phyloP scores from a whole-genome alignment of 2,113 vertebrate genomes.

The Pomatostomus ruficeps region DNA sequence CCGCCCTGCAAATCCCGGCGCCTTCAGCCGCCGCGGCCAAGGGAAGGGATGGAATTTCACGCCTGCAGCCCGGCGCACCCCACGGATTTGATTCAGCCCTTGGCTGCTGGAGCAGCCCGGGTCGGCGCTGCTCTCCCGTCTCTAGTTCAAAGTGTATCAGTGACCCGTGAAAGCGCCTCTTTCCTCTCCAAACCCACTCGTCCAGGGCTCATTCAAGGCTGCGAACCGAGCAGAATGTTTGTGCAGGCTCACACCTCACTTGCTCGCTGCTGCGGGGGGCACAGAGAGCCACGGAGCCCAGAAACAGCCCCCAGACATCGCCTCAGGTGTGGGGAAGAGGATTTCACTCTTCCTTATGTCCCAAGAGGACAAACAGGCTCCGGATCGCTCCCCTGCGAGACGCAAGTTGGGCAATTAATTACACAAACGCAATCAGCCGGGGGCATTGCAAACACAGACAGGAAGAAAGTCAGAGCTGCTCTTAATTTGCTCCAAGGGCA shows the following conservation, averaged over 20 bases:
- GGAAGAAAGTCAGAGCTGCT: neutral
- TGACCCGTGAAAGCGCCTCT: neutral
- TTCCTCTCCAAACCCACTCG: neutral
- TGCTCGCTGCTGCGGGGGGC: fast-evolving
- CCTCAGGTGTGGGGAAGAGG: neutral
- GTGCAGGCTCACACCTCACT: fast-evolving
- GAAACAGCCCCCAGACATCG: neutral
- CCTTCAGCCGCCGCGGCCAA: fast-evolving
- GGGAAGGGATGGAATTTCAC: neutral
- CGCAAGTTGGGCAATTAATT: neutral
- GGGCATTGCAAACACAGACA: neutral
- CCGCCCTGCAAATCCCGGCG: neutral
- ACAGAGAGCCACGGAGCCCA: neutral
- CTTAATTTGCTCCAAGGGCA: neutral
- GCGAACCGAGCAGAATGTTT: fast-evolving
- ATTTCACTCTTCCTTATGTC: fast-evolving
- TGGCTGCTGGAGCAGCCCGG: neutral
- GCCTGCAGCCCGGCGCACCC: neutral
- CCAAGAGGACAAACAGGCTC: fast-evolving
- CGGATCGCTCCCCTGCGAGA: neutral
- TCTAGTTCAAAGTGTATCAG: conserved; percentile 5
- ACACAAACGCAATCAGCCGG: neutral
- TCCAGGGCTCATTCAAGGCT: neutral
- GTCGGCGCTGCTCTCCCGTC: neutral
- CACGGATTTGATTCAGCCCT: neutral